These are phyloP conservation scores for Lasioglossum baleicum DNA, from an alignment of 1,140 invertebrate species.

Conservation along the genomic window DNA sequence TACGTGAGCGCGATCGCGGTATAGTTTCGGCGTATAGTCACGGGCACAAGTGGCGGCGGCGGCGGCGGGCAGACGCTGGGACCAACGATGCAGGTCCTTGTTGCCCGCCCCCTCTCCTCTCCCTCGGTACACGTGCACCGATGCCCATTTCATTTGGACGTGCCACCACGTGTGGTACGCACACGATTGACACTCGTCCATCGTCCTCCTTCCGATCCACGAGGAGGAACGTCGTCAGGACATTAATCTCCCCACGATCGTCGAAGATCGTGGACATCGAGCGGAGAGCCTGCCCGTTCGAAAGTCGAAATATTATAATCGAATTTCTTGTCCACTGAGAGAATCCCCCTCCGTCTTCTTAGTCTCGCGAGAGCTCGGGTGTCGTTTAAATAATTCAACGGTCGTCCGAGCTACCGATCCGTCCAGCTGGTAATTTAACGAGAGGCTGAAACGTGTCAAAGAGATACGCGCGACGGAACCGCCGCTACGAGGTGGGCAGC, in stretches of 20 bases:
- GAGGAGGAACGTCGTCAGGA: too few species aligned
- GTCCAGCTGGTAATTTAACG: background rate
- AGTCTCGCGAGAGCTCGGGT: too few species aligned
- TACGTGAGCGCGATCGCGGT: conserved; percentile 45
- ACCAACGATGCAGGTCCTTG: conserved; percentile 11
- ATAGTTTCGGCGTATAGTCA: conserved; percentile 63
- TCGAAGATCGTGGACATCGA: too few species aligned
- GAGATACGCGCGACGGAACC: background rate
- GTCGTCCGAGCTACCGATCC: background rate
- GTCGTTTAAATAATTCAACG: background rate
- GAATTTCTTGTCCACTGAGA: too few species aligned
- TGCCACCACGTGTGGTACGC: background rate
- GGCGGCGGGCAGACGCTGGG: background rate
- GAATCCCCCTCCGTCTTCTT: too few species aligned
- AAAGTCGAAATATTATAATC: too few species aligned
- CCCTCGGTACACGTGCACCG: background rate
- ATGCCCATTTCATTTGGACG: conserved; percentile 3
- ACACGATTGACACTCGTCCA: background rate
- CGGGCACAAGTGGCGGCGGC: conserved; percentile 18
- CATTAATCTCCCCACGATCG: too few species aligned
- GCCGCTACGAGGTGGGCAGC: background rate
- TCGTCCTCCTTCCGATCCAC: background rate
- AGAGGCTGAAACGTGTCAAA: background rate
- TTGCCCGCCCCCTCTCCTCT: background rate
- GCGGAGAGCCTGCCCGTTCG: too few species aligned